These are phyloP conservation scores for Rhimphoctona megacephalus DNA, from an alignment of 2,888 invertebrate species.

Conservation along the genomic window DNA sequence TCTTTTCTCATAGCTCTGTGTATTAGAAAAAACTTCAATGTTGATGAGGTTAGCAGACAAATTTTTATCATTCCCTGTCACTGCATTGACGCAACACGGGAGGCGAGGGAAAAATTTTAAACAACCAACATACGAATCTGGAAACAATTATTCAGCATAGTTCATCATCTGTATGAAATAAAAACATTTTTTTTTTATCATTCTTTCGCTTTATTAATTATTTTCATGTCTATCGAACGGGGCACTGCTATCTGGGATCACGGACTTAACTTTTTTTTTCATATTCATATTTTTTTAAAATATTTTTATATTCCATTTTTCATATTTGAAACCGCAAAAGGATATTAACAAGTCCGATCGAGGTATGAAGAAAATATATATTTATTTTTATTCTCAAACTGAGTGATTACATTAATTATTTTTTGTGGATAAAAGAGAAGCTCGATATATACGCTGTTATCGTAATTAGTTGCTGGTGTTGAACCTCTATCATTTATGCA, in stretches of 20 bases:
- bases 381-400: conserved; percentile 44
- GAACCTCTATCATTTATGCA: neutral
- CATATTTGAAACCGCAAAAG: neutral
- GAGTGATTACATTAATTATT: conserved; percentile 21
- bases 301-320: no score
- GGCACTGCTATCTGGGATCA: no score
- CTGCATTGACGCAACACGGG: conserved; percentile 21
- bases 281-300: no score
- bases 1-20: neutral
- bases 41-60: conserved; percentile 21
- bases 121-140: conserved; percentile 57
- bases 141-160: neutral
- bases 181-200: neutral
- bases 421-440: conserved; percentile 28
- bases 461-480: conserved; percentile 13
- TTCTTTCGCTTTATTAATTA: neutral
- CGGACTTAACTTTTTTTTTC: no score
- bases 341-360: neutral
- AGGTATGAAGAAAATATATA: conserved; percentile 28
- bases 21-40: neutral
- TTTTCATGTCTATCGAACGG: no score
- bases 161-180: neutral
- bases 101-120: conserved; percentile 29
- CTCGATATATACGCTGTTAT: conserved; percentile 38
- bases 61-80: conserved; percentile 53